phyloP scores from a whole-genome alignment of 2,888 invertebrate genomes.

The Megaustenia siamemsis region DNA sequence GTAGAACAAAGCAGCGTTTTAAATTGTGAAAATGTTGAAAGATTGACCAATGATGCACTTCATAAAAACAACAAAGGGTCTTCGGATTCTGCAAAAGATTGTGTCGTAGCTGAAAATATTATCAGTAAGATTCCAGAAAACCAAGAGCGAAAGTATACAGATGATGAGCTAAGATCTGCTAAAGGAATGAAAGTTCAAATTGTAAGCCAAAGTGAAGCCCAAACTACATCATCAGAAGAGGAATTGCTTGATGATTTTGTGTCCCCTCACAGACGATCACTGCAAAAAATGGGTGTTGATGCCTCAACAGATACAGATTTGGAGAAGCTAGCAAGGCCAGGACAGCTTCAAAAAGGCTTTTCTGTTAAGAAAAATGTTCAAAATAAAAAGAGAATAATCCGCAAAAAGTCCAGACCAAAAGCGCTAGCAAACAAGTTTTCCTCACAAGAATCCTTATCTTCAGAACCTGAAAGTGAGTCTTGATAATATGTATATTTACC shows the following conservation, averaged over 20 bases:
- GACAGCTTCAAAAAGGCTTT: constrained; percentile 26
- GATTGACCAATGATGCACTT: not conserved
- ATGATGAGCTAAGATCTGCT: constrained; percentile 26
- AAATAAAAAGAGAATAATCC: constrained; percentile 2
- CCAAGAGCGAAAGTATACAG: not conserved
- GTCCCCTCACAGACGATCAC: not conserved
- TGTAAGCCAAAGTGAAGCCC: constrained; percentile 21
- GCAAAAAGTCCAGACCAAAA: constrained; percentile 14
- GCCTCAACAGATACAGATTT: constrained; percentile 62
- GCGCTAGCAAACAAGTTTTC: not conserved
- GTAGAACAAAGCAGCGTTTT: not conserved
- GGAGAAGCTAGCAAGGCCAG: constrained; percentile 57
- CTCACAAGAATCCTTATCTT: constrained; percentile 32
- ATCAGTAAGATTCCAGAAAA: not conserved
- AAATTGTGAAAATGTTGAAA: not conserved
- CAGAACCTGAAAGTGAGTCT: constrained; percentile 33
- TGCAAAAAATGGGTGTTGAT: constrained; percentile 34
- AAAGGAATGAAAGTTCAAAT: constrained; percentile 5
- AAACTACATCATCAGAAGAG: constrained; percentile 46
- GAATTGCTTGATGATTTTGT: constrained; percentile 14
- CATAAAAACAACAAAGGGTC: not conserved
- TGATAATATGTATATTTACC: not conserved
- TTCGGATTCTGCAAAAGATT: not conserved
- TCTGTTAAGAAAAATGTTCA: constrained; percentile 23
- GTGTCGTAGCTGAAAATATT: not conserved